A percentile compares a stretch with the other conserved stretches of the same genome.
phyloP scores from a whole-genome alignment of 2,888 invertebrate genomes.

The Biston stratarius region DNA sequence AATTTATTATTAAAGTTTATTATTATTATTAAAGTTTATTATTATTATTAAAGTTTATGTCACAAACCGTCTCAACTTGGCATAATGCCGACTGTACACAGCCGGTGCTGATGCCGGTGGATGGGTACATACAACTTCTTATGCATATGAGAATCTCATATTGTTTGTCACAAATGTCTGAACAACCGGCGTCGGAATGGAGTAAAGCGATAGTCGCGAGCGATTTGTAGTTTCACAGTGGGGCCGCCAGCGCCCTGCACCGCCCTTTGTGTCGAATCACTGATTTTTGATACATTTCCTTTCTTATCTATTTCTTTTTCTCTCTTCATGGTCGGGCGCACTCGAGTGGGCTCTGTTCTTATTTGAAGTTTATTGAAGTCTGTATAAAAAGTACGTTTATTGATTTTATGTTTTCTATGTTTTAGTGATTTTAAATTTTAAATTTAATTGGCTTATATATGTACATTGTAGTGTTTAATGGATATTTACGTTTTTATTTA shows the following conservation, averaged over 20 bases:
- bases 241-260: constrained; percentile 12
- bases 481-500: too few relatives aligned
- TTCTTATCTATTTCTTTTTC: constrained; percentile 32
- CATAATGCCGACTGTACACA: too few relatives aligned
- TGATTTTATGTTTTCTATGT: constrained; percentile 4
- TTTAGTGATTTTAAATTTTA: constrained; percentile 2
- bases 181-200: too few relatives aligned
- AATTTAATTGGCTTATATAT: not conserved
- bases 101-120: too few relatives aligned
- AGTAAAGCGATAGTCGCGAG: not conserved
- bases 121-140: too few relatives aligned
- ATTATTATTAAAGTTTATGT: too few relatives aligned
- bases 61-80: too few relatives aligned
- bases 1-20: too few relatives aligned
- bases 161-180: too few relatives aligned
- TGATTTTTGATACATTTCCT: constrained; percentile 40
- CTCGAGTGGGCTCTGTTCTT: constrained; percentile 22
- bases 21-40: too few relatives aligned
- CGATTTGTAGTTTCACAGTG: constrained; percentile 13
- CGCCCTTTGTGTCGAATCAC: constrained; percentile 37
- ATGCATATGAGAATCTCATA: too few relatives aligned
- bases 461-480: too few relatives aligned
- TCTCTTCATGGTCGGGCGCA: constrained; percentile 23
- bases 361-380: constrained; percentile 31
- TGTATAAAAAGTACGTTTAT: constrained; percentile 16